A percentile compares a stretch with the other conserved stretches of the same genome.
Evolutionary conservation across 2,113 vertebrate species (phyloP).

Genomic region (Tachuris rubrigastra): DNA sequence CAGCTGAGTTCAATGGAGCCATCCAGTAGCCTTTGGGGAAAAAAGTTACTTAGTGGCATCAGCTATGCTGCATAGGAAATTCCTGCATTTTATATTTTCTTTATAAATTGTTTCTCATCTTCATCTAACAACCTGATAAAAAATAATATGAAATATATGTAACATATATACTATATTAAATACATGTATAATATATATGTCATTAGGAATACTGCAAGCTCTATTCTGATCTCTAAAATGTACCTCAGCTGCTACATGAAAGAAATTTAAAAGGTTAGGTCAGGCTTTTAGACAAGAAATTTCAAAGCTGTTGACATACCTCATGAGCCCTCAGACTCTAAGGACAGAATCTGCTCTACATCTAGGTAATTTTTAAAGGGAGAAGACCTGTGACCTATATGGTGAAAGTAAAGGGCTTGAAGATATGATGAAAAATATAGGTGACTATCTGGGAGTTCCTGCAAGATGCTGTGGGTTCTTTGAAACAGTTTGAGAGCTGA

Average conservation of each 20-base stretch:
- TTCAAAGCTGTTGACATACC: neutral
- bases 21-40: neutral
- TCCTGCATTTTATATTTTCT: neutral
- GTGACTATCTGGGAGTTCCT: neutral
- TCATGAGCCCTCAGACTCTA: neutral
- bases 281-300: neutral
- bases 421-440: neutral
- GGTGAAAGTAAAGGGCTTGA: neutral
- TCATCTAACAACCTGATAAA: neutral
- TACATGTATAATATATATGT: neutral
- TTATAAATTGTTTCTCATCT: neutral
- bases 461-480: neutral
- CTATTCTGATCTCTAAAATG: neutral
- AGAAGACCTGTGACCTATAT: neutral
- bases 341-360: neutral
- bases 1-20: neutral
- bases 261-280: neutral
- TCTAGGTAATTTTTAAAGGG: neutral
- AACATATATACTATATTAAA: neutral
- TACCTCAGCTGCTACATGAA: neutral
- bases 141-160: neutral
- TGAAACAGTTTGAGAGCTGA: neutral
- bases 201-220: neutral
- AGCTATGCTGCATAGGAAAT: neutral
- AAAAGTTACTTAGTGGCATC: neutral